phyloP scores from a whole-genome alignment of 2,888 invertebrate genomes.

The Tenthredo mesomela region DNA sequence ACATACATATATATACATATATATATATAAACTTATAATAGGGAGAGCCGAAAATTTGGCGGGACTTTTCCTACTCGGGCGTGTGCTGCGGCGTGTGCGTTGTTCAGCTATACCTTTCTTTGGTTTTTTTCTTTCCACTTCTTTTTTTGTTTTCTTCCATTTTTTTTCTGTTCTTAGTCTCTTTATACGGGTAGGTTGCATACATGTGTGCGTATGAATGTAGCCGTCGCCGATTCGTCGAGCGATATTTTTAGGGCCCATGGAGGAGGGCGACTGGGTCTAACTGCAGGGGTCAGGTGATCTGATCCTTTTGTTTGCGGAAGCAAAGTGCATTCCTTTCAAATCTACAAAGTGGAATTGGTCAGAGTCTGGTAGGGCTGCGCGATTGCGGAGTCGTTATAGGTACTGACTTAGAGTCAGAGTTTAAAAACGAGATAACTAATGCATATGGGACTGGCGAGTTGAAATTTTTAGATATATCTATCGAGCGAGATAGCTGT shows the following conservation, averaged over 20 bases:
- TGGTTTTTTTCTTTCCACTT: not conserved
- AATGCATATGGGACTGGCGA: not conserved
- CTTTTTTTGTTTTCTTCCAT: not conserved
- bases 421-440: not conserved
- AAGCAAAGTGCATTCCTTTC: slow-evolving; percentile 51
- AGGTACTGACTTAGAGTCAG: not conserved
- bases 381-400: not conserved
- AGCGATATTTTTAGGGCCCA: not conserved
- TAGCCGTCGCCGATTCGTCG: not conserved
- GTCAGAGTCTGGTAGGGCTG: no score
- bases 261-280: not conserved
- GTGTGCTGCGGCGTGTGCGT: slow-evolving; percentile 9
- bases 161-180: not conserved
- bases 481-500: no score
- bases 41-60: slow-evolving; percentile 28
- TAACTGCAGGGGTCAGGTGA: slow-evolving; percentile 29
- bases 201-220: not conserved
- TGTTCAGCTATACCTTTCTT: not conserved
- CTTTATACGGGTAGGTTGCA: not conserved
- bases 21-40: not conserved
- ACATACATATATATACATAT: not conserved
- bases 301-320: slow-evolving; percentile 35
- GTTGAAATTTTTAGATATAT: not conserved
- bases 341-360: slow-evolving; percentile 28
- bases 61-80: slow-evolving; percentile 12